A percentile compares a stretch with the other conserved stretches of the same genome.
Evolutionary conservation across 2,888 invertebrate genomes (phyloP).

Genomic region (Colletes collaris): DNA sequence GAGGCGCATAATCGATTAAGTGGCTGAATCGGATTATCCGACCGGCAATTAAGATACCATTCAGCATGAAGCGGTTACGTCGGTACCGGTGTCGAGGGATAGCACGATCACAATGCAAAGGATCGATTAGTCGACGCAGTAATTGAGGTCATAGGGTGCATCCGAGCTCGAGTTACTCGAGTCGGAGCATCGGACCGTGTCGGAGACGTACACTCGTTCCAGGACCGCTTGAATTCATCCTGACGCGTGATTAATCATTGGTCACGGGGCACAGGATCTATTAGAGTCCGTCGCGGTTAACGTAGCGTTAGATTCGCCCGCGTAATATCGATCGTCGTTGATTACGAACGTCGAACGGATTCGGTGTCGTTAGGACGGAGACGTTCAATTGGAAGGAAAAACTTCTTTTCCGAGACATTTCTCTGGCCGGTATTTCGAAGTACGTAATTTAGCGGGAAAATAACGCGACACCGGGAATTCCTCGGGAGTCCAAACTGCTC

Average conservation of each 20-base stretch:
- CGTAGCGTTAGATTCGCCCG: constrained; percentile 12
- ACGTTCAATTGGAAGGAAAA: constrained; percentile 1
- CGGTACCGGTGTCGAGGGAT: constrained; percentile 65
- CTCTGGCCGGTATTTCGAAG: not conserved
- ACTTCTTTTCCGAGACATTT: constrained; percentile 6
- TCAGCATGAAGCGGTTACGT: constrained; percentile 60
- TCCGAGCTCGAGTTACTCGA: constrained; percentile 54
- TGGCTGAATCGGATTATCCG: constrained; percentile 67
- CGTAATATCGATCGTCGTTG: constrained; percentile 20
- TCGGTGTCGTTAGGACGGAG: constrained; percentile 5
- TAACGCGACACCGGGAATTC: constrained; percentile 7
- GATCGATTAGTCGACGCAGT: constrained; percentile 69
- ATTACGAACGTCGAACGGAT: constrained; percentile 13
- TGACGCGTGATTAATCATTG: constrained; percentile 62
- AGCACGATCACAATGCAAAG: constrained; percentile 68
- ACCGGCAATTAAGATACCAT: constrained; percentile 68
- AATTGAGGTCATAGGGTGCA: constrained; percentile 70
- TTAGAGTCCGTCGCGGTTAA: constrained; percentile 24
- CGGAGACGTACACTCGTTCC: constrained; percentile 52
- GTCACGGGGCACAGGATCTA: constrained; percentile 26
- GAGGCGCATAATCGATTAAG: constrained; percentile 64
- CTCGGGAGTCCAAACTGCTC: not conserved
- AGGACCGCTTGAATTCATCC: constrained; percentile 49
- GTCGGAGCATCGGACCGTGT: constrained; percentile 48
- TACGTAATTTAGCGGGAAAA: constrained; percentile 19